A percentile compares a stretch with the other conserved stretches of the same genome.
phyloP scores from a whole-genome alignment of 64 coral and sea anemone species.

The Exaiptasia diaphana region DNA sequence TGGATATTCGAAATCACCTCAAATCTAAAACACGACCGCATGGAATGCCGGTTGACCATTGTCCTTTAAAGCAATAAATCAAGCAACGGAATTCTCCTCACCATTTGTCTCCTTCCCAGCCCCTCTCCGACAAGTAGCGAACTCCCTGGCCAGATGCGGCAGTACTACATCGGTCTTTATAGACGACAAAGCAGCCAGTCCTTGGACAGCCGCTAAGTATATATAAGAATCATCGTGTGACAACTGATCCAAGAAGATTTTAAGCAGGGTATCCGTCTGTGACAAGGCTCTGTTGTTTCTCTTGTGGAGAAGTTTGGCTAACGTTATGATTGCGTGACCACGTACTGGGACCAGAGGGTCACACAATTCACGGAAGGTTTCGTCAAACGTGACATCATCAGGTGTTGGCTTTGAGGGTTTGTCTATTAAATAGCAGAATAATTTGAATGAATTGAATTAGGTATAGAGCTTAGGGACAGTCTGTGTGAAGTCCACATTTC shows the following conservation, averaged over 20 bases:
- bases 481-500: too few relatives aligned
- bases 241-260: conserved; percentile 79
- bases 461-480: too few relatives aligned
- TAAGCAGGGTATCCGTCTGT: conserved; percentile 60
- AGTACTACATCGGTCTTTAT: conserved; percentile 68
- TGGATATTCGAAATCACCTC: too few relatives aligned
- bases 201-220: conserved; percentile 84
- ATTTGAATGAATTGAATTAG: too few relatives aligned
- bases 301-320: conserved; percentile 53
- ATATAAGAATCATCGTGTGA: conserved; percentile 89
- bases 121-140: conserved; percentile 35
- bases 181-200: conserved; percentile 67
- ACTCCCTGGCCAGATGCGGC: conserved; percentile 51
- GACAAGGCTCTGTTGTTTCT: conserved; percentile 61
- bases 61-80: too few relatives aligned
- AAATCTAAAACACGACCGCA: too few relatives aligned
- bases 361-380: conserved; percentile 66
- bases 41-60: too few relatives aligned
- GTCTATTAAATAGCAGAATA: too few relatives aligned
- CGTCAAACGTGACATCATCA: conserved; percentile 53
- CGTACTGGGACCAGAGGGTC: conserved; percentile 88
- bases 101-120: too few relatives aligned
- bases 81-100: too few relatives aligned
- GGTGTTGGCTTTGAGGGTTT: background rate
- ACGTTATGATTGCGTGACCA: conserved; percentile 77